A percentile compares a stretch with the other conserved stretches of the same genome.
Evolutionary conservation across 2,113 vertebrate genomes (phyloP).

Genomic region (Labeo rohita): DNA sequence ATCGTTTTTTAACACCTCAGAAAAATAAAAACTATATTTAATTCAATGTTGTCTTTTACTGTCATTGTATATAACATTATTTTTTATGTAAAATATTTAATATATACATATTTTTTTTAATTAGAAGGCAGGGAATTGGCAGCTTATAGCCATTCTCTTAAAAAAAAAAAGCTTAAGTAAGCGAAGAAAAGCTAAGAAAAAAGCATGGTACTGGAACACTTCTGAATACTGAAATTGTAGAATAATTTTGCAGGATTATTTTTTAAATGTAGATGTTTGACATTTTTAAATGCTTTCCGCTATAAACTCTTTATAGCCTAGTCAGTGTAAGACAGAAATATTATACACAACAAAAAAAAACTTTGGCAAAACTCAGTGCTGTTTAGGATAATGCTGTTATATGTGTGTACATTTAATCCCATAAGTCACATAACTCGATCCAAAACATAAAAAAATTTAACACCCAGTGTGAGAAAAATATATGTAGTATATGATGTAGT

Average conservation of each 20-base stretch:
- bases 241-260: background rate
- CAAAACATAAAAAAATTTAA: background rate
- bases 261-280: background rate
- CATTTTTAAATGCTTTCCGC: background rate
- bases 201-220: background rate
- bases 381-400: background rate
- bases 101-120: background rate
- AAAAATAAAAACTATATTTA: background rate
- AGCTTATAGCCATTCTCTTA: background rate
- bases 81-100: background rate
- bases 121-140: background rate
- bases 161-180: background rate
- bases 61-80: background rate
- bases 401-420: background rate
- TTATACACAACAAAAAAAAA: background rate
- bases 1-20: background rate
- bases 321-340: constrained; percentile 22
- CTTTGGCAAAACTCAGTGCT: background rate
- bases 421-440: background rate
- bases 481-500: background rate
- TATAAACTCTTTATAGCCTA: background rate
- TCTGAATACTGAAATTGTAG: background rate
- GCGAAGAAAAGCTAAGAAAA: background rate
- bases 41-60: background rate
- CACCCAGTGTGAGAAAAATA: background rate